These are phyloP conservation scores for Bedellia somnulentella DNA, from an alignment of 2,888 invertebrate genomes.

Conservation along the genomic window DNA sequence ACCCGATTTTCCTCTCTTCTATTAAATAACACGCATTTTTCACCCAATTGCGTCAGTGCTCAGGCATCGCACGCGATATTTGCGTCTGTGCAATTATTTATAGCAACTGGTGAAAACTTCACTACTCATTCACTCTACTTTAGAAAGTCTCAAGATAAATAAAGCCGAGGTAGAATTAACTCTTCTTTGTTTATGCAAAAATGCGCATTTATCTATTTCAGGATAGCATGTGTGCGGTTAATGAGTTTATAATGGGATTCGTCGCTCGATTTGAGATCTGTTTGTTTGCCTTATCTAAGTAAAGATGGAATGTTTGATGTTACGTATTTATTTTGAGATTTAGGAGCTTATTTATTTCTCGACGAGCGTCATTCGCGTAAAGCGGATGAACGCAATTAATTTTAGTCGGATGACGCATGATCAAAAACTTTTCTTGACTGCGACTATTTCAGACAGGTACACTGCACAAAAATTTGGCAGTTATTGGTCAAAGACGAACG, in stretches of 20 bases:
- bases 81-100: constrained; percentile 47
- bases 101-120: constrained; percentile 49
- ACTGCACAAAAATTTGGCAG: too few species aligned
- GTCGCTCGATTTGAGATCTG: constrained; percentile 33
- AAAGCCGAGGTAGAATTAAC: constrained; percentile 41
- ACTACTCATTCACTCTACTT: constrained; percentile 48
- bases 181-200: constrained; percentile 31
- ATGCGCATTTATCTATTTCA: constrained; percentile 28
- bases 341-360: constrained; percentile 42
- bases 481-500: too few species aligned
- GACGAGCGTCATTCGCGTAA: constrained; percentile 36
- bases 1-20: constrained; percentile 35
- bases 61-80: constrained; percentile 45
- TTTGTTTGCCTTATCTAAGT: constrained; percentile 45
- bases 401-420: constrained; percentile 43
- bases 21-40: constrained; percentile 54
- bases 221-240: constrained; percentile 22
- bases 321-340: too few species aligned
- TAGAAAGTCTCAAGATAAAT: constrained; percentile 46
- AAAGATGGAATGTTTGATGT: constrained; percentile 30
- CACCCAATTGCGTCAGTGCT: constrained; percentile 53
- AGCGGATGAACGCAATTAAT: constrained; percentile 47
- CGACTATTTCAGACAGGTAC: constrained; percentile 16
- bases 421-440: constrained; percentile 28
- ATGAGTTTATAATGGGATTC: constrained; percentile 41